Conservation (phyloP, 2,113 vertebrate genomes). For the Rhinopomastus cyanomelas region DNA sequence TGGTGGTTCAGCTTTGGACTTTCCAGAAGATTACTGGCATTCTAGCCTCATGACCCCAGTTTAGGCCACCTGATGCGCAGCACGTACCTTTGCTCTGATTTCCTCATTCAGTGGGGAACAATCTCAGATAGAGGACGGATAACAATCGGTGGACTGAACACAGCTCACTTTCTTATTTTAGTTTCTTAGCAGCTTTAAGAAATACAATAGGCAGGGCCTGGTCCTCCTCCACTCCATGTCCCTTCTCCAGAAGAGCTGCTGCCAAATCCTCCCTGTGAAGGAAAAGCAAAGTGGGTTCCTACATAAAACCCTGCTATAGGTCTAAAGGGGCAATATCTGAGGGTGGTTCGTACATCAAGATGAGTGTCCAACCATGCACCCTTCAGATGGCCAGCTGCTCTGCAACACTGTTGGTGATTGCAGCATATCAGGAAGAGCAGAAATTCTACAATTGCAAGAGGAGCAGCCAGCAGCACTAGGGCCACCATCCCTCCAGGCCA, state of each 20-base stretch:
- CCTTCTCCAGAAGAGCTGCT: background rate
- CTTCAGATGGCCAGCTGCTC: background rate
- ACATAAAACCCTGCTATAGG: background rate
- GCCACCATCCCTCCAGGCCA: fast-evolving
- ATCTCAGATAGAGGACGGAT: background rate
- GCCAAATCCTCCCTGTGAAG: background rate
- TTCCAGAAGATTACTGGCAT: background rate
- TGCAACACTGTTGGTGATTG: fast-evolving
- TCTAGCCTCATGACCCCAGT: background rate
- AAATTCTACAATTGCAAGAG: background rate
- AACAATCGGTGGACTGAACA: background rate
- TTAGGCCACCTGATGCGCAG: background rate
- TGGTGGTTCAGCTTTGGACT: conserved; percentile 15
- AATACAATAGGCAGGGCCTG: conserved; percentile 32
- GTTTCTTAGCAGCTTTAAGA: background rate
- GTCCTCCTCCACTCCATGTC: background rate
- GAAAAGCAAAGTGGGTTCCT: background rate
- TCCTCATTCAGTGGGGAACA: background rate
- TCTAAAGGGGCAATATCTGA: background rate
- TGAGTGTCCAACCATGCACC: fast-evolving
- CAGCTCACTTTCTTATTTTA: conserved; percentile 46
- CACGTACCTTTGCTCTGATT: background rate
- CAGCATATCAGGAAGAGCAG: background rate
- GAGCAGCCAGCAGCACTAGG: fast-evolving
- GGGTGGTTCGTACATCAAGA: background rate